Conservation (phyloP, 2,113 vertebrate genomes). For the Onychorhynchus coronatus region DNA sequence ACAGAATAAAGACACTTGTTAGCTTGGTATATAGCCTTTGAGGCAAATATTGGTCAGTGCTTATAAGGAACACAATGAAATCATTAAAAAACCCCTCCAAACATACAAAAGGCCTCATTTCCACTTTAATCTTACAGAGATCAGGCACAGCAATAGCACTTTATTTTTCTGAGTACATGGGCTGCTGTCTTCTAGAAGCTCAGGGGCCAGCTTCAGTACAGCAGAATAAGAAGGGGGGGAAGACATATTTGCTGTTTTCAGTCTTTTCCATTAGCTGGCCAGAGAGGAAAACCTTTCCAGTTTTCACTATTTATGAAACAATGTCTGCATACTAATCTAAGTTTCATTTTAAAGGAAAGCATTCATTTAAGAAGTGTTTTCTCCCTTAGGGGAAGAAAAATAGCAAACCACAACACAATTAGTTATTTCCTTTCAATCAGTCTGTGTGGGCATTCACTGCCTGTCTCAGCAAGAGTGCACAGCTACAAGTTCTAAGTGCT, state of each 20-base stretch:
- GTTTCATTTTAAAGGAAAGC: not conserved
- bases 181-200: not conserved
- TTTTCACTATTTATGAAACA: not conserved
- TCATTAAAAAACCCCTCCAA: not conserved
- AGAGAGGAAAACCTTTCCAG: not conserved
- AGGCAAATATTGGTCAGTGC: not conserved
- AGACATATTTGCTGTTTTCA: not conserved
- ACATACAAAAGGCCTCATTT: not conserved
- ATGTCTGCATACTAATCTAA: not conserved
- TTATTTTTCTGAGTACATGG: not conserved
- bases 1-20: not conserved
- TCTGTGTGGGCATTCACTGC: not conserved
- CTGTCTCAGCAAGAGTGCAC: rapidly evolving
- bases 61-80: not conserved
- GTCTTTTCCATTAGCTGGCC: not conserved
- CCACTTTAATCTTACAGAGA: not conserved
- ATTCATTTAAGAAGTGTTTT: not conserved
- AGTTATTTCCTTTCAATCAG: not conserved
- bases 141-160: not conserved
- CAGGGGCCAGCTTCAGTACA: not conserved
- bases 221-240: not conserved
- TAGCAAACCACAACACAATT: not conserved
- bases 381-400: not conserved
- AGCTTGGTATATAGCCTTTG: not conserved
- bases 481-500: not conserved